phyloP scores from a whole-genome alignment of 2,888 invertebrate species.

The Dicyrtoma fusca region DNA sequence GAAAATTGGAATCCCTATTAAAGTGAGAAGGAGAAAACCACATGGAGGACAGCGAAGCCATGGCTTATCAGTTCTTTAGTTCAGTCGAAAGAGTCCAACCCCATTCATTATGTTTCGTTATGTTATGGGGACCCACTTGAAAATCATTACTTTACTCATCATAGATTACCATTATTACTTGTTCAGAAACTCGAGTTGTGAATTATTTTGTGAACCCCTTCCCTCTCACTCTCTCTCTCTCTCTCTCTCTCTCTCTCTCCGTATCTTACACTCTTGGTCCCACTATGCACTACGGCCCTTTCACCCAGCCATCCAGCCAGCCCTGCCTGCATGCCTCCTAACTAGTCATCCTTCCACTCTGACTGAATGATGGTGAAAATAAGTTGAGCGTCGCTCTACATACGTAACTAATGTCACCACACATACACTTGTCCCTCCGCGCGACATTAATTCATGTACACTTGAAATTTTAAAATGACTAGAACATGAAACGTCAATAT shows the following conservation, averaged over 20 bases:
- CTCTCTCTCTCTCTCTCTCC: constrained; percentile 3
- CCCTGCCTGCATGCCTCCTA: not conserved
- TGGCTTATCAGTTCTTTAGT: constrained; percentile 44
- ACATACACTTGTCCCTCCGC: constrained; percentile 24
- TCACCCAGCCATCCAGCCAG: not conserved
- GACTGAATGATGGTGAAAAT: not conserved
- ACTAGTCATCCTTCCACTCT: not conserved
- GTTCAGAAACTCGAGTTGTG: constrained; percentile 27
- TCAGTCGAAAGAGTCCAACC: constrained; percentile 45
- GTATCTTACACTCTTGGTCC: not conserved
- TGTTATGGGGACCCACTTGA: constrained; percentile 47
- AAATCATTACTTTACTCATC: constrained; percentile 44
- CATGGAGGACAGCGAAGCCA: constrained; percentile 33
- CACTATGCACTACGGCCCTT: not conserved
- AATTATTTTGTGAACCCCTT: constrained; percentile 28
- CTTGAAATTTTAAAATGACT: constrained; percentile 39
- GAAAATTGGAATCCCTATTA: constrained; percentile 37
- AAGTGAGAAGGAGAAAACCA: constrained; percentile 38
- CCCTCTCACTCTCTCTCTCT: constrained; percentile 16
- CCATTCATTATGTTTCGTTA: constrained; percentile 43
- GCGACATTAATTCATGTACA: constrained; percentile 22
- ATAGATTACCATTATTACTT: constrained; percentile 41
- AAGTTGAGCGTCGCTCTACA: constrained; percentile 7
- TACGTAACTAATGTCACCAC: constrained; percentile 36
- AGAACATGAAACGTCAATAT: constrained; percentile 39